Base-by-base conservation (phyloP, 2,888 invertebrate genomes). In the Eristalinus sepulchralis region DNA sequence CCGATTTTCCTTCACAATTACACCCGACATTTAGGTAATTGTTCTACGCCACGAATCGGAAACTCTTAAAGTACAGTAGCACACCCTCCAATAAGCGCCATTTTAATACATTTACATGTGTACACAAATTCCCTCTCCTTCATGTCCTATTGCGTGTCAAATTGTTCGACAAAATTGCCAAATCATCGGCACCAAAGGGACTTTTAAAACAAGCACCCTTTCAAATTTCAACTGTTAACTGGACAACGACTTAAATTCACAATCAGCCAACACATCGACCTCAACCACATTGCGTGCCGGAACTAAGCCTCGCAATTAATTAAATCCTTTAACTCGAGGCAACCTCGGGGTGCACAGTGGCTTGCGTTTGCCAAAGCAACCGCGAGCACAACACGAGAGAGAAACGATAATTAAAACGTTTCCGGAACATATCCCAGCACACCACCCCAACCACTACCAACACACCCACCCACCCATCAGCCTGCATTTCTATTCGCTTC, bases 361-460 rank as follows among this genome's bases (percentile, higher is more conserved):
- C 1, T 2, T 24, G 17, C 17, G 27, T 53, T 67, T 67, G 0
- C 13, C 22, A 17, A 47, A n/a, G 8, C 6, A 68, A 33, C 31
- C 8, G 11, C 55, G 22, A 24, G 34, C 36, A 70, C 57, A 57
- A 11, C 22, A 22, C 5, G 24, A 11, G 20, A 11, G 20, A 36
- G 17, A 13, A 57, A n/a, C 24, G 24, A 24, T 64, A 55, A 73
- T 64, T 73, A 73, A 73, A 73, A 73, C 36, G 73, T 57, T 73
- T 27, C 63, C 36, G 34, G 55, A 55, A 33, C 22, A 33, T 64
- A 36, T 11, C 1, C 24, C 8, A 22, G n/a, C 6, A 17, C 17
- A 4, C 39, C n/a, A 4, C n/a, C n/a, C 2, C 47, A 5, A 3
- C 27, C 5, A 27, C 27, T 3, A 5, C 27, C 27, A 27, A 5